Conservation (phyloP, 2,113 vertebrate genomes). For the Centrocercus urophasianus region DNA sequence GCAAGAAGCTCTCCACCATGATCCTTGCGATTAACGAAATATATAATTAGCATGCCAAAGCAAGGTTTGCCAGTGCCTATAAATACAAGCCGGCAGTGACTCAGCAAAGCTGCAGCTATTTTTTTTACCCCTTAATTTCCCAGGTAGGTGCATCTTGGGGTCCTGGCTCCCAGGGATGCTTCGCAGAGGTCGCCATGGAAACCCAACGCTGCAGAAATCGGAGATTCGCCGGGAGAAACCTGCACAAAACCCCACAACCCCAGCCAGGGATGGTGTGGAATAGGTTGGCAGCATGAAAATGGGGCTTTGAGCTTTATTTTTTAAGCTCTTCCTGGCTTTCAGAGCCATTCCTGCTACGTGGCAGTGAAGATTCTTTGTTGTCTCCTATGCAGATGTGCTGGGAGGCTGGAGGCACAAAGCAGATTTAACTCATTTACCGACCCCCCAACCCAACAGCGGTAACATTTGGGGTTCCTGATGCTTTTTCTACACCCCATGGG, state of each 20-base stretch:
- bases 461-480: background rate
- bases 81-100: constrained; percentile 69
- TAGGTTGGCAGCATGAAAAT: background rate
- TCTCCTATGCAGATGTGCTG: background rate
- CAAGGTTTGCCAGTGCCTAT: constrained; percentile 62
- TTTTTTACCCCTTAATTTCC: constrained; percentile 7
- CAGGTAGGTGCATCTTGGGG: constrained; percentile 48
- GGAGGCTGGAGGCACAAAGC: background rate
- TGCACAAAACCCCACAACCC: background rate
- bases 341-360: background rate
- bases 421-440: background rate
- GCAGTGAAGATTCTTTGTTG: background rate
- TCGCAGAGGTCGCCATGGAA: constrained; percentile 70
- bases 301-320: background rate
- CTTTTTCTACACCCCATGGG: background rate
- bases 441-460: no score
- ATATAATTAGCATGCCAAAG: constrained; percentile 69
- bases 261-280: background rate
- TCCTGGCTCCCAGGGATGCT: constrained; percentile 61
- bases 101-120: constrained; percentile 73
- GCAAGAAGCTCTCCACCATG: constrained; percentile 40
- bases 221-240: constrained; percentile 14
- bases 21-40: constrained; percentile 61
- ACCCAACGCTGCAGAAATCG: constrained; percentile 48
- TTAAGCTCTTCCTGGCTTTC: background rate